phyloP scores from a whole-genome alignment of 2,888 invertebrate species.

The Dolichopus griseipennis region DNA sequence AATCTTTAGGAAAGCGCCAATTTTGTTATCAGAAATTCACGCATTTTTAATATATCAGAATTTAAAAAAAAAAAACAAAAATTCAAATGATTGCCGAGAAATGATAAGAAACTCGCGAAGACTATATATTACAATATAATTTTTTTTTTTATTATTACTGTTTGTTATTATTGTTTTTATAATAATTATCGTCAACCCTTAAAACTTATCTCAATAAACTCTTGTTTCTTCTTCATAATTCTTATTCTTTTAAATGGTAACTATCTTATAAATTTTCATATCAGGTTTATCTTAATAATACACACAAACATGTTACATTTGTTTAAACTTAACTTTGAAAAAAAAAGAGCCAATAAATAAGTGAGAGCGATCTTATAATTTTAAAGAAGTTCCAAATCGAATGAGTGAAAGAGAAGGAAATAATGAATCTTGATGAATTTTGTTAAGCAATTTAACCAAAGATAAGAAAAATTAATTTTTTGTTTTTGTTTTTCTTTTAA shows the following conservation, averaged over 20 bases:
- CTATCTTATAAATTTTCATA: constrained; percentile 3
- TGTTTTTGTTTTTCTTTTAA: no score
- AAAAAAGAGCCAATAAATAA: not conserved
- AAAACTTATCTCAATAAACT: no score
- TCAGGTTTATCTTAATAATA: not conserved
- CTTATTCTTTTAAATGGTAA: not conserved
- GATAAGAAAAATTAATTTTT: constrained; percentile 1
- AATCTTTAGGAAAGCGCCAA: no score
- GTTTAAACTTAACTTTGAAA: no score
- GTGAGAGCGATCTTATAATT: not conserved
- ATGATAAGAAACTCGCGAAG: constrained; percentile 7
- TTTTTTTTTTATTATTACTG: no score
- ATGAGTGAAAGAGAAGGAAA: not conserved
- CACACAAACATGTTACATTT: not conserved
- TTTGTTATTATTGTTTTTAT: no score
- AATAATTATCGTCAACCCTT: not conserved
- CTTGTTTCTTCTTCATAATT: not conserved
- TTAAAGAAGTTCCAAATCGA: not conserved
- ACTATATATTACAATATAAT: no score
- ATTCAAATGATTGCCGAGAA: constrained; percentile 3
- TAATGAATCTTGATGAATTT: constrained; percentile 8
- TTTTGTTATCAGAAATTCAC: constrained; percentile 2
- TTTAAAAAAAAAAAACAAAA: not conserved
- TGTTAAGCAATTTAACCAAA: constrained; percentile 4
- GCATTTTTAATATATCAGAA: not conserved